A percentile compares a stretch with the other conserved stretches of the same genome.
phyloP scores from a whole-genome alignment of 2,888 invertebrate species.

The Panzeria rudis region DNA sequence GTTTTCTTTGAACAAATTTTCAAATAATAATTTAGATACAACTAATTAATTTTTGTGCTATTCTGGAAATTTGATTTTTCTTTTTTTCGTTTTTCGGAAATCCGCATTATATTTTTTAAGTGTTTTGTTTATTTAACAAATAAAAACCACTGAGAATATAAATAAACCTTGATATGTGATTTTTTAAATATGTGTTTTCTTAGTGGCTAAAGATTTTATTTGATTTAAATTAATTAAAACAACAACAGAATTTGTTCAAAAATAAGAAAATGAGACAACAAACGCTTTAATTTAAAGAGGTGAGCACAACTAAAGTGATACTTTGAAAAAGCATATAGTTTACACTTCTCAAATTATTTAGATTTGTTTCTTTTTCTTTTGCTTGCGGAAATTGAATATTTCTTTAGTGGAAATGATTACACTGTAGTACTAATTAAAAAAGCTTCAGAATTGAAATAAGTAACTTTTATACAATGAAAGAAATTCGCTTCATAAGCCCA shows the following conservation, averaged over 20 bases:
- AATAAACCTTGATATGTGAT: conserved; percentile 24
- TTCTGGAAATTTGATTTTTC: not conserved
- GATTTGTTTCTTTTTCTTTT: not conserved
- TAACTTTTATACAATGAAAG: too few species aligned
- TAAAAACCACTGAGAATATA: not conserved
- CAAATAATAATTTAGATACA: not conserved
- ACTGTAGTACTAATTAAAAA: too few species aligned
- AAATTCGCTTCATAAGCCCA: too few species aligned
- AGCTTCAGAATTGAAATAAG: too few species aligned
- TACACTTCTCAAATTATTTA: not conserved
- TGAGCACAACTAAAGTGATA: not conserved
- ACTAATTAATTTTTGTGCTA: not conserved
- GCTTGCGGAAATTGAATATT: not conserved
- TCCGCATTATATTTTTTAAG: conserved; percentile 39
- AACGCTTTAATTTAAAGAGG: not conserved
- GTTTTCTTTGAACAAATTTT: conserved; percentile 4
- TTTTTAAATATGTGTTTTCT: not conserved
- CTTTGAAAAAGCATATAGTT: not conserved
- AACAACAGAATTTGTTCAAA: not conserved
- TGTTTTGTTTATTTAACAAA: conserved; percentile 41
- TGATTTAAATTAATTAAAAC: conserved; percentile 19
- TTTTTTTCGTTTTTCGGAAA: conserved; percentile 38
- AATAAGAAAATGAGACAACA: not conserved
- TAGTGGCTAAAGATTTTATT: conserved; percentile 24
- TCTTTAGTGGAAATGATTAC: too few species aligned